Evolutionary conservation across 2,888 invertebrate species (phyloP).

Genomic region (Acronicta alni): DNA sequence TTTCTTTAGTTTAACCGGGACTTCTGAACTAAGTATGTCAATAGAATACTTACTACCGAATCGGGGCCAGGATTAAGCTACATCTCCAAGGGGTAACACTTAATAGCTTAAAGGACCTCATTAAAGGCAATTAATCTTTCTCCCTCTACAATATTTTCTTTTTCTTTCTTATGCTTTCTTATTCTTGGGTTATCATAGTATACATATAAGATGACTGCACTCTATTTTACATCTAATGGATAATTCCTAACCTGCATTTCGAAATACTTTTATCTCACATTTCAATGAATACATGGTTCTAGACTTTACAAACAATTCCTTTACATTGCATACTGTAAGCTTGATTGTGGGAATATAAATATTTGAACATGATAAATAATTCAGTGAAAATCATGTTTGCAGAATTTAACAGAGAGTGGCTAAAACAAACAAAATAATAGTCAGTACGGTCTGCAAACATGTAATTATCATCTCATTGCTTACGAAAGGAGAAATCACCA

Average conservation of each 20-base stretch:
- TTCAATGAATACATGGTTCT: not conserved
- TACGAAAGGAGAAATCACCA: slow-evolving; percentile 33
- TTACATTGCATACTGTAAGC: slow-evolving; percentile 5
- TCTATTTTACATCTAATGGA: no score
- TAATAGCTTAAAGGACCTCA: no score
- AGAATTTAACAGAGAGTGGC: slow-evolving; percentile 17
- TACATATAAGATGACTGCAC: no score
- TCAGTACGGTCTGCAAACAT: slow-evolving; percentile 20
- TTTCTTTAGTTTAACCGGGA: no score
- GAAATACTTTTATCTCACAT: slow-evolving; percentile 3
- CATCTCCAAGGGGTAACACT: no score
- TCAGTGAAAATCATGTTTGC: slow-evolving; percentile 3
- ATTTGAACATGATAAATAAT: slow-evolving; percentile 20
- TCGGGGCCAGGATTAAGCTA: no score
- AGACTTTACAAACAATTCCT: slow-evolving; percentile 6
- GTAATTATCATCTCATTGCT: slow-evolving; percentile 21
- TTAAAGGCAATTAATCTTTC: no score
- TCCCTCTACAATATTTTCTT: no score
- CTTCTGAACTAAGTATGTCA: no score
- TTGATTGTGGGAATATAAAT: slow-evolving; percentile 12
- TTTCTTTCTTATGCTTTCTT: no score
- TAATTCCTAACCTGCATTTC: slow-evolving; percentile 5
- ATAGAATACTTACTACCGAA: no score
- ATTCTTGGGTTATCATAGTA: no score
- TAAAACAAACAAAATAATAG: slow-evolving; percentile 28